Conservation (phyloP, 2,888 invertebrate species). For the Zygaena filipendulae region DNA sequence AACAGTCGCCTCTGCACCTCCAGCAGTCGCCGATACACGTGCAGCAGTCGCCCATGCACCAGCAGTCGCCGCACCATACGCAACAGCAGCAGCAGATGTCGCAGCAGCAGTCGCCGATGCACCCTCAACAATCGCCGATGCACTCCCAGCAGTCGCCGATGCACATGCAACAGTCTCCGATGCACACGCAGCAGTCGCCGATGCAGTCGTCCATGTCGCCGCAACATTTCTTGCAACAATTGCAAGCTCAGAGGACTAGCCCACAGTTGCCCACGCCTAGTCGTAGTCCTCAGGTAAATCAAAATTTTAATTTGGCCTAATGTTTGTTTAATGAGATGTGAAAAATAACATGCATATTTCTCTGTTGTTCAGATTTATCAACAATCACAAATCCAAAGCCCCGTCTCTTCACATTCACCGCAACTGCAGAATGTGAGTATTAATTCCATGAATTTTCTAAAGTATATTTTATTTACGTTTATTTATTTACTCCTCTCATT, state of each 20-base stretch:
- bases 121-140: constrained; percentile 31
- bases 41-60: constrained; percentile 38
- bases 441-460: constrained; percentile 1
- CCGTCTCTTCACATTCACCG: constrained; percentile 57
- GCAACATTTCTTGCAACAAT: constrained; percentile 33
- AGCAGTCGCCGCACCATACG: constrained; percentile 39
- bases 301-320: too few species aligned
- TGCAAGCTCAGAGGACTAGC: constrained; percentile 56
- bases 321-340: not conserved
- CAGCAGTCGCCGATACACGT: constrained; percentile 35
- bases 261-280: constrained; percentile 59
- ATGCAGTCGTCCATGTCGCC: constrained; percentile 31
- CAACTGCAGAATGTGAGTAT: constrained; percentile 54
- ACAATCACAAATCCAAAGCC: constrained; percentile 61
- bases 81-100: constrained; percentile 43
- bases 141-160: constrained; percentile 32
- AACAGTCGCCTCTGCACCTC: constrained; percentile 27
- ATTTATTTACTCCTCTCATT: too few species aligned
- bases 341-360: too few species aligned
- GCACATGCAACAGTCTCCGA: constrained; percentile 42
- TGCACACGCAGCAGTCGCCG: constrained; percentile 32
- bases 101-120: constrained; percentile 37
- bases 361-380: constrained; percentile 62
- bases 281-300: constrained; percentile 55
- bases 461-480: too few species aligned